Evolutionary conservation across 2,888 invertebrate species (phyloP), one percentile per base, ranked within the genome.

Genomic region (Oxycera nigricornis): DNA sequence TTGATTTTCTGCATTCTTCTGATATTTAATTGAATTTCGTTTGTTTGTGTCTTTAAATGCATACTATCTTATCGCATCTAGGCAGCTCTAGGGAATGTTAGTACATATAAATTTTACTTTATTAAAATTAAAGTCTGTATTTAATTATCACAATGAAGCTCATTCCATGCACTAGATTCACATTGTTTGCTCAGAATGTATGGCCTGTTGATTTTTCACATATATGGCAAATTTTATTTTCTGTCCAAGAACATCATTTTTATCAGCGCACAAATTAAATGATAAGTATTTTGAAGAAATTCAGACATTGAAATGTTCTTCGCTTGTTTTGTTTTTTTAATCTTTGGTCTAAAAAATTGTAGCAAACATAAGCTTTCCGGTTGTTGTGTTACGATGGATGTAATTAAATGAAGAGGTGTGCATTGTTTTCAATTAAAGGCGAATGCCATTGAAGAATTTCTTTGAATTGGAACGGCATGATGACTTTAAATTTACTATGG

Each of bases 101-200:
- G 46, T 67, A n/a, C n/a, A n/a, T n/a, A 28, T 59, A 67, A 17
- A 67, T 46, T 67, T 67, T 67, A 67, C 26, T 67, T 67, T 46
- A 14, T 67, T 28, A 67, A 67, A 41, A 41, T 41, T 46, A 59
- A 59, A 59, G 59, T 59, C 20, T 55, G 52, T 20, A 55, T 55
- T 28, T 59, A 67, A 67, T 67, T 67, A 67, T 67, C 67, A 67
- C 67, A 67, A 67, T 67, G 39, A 67, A 67, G 67, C 24, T 67
- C 41, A 67, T 41, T 67, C 67, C 67, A 17, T 41, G 41, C 67
- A 67, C 62, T 62, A 41, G 39, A 67, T 59, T 39, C 24, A 39
- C 7, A 22, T 65, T 68, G 26, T 52, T 70, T 52, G 52, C 22
- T 70, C 50, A 31, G 31, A 50, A 20, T 70, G n/a, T n/a, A 70